phyloP scores from a whole-genome alignment of 2,113 vertebrate species.

The Pungitius pungitius region DNA sequence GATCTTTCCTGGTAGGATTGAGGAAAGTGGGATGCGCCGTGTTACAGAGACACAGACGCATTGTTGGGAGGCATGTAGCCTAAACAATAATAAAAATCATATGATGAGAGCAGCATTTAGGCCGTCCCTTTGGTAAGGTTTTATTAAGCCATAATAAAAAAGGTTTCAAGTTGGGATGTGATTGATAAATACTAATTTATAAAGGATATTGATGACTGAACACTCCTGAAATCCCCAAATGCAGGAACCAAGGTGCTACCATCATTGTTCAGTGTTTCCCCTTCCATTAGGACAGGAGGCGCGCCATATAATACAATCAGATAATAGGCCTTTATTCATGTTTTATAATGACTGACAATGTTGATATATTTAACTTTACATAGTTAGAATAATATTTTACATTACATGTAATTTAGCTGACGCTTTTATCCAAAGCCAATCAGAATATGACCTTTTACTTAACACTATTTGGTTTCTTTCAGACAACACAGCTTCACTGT shows the following conservation, averaged over 20 bases:
- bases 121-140: background rate
- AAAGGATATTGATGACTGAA: background rate
- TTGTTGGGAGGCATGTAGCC: constrained; percentile 38
- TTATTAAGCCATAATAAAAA: background rate
- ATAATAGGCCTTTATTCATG: background rate
- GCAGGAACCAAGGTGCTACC: background rate
- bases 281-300: too few species aligned
- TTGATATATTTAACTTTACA: background rate
- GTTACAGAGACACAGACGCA: constrained; percentile 53
- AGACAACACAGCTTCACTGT: constrained; percentile 15
- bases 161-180: background rate
- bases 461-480: background rate
- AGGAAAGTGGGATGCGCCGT: constrained; percentile 37
- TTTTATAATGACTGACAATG: background rate
- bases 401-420: too few species aligned
- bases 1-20: constrained; percentile 42
- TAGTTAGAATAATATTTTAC: background rate
- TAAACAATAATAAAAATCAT: constrained; percentile 52
- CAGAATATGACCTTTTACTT: background rate
- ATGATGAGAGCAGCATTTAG: constrained; percentile 25
- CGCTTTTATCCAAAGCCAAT: background rate
- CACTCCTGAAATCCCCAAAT: background rate
- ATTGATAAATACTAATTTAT: background rate
- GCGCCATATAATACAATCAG: too few species aligned
- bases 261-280: background rate